Base-by-base conservation (phyloP, 2,888 invertebrate genomes). In the Melinopterus prodromus region DNA sequence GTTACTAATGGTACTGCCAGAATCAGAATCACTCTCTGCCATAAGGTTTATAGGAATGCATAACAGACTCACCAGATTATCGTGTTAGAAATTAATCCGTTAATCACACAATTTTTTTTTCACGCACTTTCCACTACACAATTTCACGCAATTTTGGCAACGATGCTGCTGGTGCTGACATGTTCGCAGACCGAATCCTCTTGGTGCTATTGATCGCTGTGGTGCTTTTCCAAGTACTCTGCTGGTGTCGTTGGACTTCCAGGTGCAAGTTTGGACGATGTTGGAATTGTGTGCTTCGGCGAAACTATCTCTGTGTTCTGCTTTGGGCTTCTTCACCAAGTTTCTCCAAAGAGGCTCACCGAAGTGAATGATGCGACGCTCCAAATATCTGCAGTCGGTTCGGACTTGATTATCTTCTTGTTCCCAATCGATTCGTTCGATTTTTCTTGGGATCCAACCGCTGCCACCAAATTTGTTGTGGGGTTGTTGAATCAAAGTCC, bases 381-480 rank as follows among this genome's bases (percentile, higher is more conserved):
- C 53, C 12, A 53, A 9, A 12, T 53, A 12, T 9, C 5, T 53
- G 9, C 53, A 7, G 53, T 7, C 9, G 53, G 12, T 53, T 53
- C 53, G 12, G 53, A 53, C 12, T 53, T 53, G 53, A 12, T 9
- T 12, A 53, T 53, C 53, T 53, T 9, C 53, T 53, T 53, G 9
- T 53, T 53, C 53, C 53, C 12, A 53, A 53, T 53, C 53, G 53
- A 53, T 53, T 53, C 9, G 2, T 53, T 53, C 53, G 53, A 26
- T 26, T 2, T 26, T 53, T 12, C 12, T 53, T 53, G 53, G 53
- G 53, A 53, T 53, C 53, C 53, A 2, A 53, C 53, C 53, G 53
- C 53, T 53, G 53, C 53, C 53, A 53, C 53, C 53, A 53, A 53
- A 53, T 53, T 53, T 53, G 53, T 53, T 53, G 53, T 53, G 53